Evolutionary conservation across 2,888 invertebrate species (phyloP).

Genomic region (Zele albiditarsus): DNA sequence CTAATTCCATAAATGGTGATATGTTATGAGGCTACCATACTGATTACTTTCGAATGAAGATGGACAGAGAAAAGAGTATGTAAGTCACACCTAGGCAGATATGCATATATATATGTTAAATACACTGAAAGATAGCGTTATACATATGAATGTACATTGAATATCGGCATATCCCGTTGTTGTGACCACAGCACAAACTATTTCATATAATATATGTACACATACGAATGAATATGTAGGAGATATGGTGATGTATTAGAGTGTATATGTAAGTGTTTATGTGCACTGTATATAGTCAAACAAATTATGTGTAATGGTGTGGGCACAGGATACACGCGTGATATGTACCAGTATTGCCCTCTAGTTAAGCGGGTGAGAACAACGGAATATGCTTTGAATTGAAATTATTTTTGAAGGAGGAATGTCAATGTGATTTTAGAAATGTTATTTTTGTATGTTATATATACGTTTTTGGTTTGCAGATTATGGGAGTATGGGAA

Average conservation of each 20-base stretch:
- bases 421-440: neutral
- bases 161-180: slow-evolving; percentile 14
- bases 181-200: slow-evolving; percentile 3
- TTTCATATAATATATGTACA: neutral
- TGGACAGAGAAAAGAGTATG: neutral
- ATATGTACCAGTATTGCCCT: slow-evolving; percentile 36
- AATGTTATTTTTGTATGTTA: too few species aligned
- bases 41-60: neutral
- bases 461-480: too few species aligned
- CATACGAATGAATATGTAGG: neutral
- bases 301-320: neutral
- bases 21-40: too few species aligned
- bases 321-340: slow-evolving; percentile 15
- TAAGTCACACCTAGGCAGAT: neutral
- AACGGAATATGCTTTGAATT: slow-evolving; percentile 10
- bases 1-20: too few species aligned
- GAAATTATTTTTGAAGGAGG: slow-evolving; percentile 3
- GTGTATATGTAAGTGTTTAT: too few species aligned
- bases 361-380: slow-evolving; percentile 40
- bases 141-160: slow-evolving; percentile 16
- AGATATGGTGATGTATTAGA: neutral
- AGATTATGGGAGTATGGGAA: too few species aligned
- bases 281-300: too few species aligned
- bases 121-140: neutral
- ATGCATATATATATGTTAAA: neutral